phyloP scores from a whole-genome alignment of 2,888 invertebrate genomes.

The Anthophora plumipes region DNA sequence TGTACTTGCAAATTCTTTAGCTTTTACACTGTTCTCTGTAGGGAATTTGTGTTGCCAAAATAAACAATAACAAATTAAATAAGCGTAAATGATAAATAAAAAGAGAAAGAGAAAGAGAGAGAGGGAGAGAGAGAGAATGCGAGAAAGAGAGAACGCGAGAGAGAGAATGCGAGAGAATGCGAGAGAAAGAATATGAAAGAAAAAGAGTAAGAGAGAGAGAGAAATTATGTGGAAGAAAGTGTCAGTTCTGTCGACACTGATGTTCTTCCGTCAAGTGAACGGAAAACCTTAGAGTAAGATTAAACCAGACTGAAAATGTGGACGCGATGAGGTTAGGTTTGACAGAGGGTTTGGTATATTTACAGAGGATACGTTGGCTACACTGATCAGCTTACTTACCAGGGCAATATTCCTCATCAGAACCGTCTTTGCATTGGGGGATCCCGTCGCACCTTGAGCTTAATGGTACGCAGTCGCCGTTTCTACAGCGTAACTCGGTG shows the following conservation, averaged over 20 bases:
- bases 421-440: conserved; percentile 86
- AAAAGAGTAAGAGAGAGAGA: background rate
- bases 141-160: too few species aligned
- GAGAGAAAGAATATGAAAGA: too few species aligned
- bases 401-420: conserved; percentile 86
- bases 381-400: background rate
- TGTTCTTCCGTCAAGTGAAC: too few species aligned
- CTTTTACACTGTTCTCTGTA: background rate
- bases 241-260: too few species aligned
- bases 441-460: conserved; percentile 86
- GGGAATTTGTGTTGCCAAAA: background rate
- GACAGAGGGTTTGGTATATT: too few species aligned
- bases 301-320: too few species aligned
- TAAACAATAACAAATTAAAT: conserved; percentile 4
- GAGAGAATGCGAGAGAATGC: too few species aligned
- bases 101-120: background rate
- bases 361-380: too few species aligned
- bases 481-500: conserved; percentile 85
- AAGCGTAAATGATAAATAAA: conserved; percentile 17
- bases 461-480: conserved; percentile 86
- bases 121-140: too few species aligned
- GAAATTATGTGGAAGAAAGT: too few species aligned
- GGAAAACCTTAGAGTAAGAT: too few species aligned
- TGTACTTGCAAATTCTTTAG: background rate
- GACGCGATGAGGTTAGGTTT: too few species aligned